These are phyloP conservation scores for Leucoma salicis DNA, from an alignment of 2,888 invertebrate genomes.

Conservation along the genomic window DNA sequence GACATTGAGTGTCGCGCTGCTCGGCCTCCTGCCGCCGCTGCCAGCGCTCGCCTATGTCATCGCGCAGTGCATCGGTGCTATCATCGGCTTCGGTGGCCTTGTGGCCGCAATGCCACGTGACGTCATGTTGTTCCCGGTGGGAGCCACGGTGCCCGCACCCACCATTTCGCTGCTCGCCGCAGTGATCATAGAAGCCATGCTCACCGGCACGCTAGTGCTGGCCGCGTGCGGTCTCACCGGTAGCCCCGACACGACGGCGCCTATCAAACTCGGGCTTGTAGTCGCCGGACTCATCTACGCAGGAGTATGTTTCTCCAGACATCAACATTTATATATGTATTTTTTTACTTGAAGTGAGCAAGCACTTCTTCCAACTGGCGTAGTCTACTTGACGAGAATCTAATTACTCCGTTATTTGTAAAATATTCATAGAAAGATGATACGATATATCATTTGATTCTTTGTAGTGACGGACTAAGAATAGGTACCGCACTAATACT, in stretches of 20 bases:
- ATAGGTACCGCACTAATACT: no score
- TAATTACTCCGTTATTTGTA: no score
- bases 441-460: no score
- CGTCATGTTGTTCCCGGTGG: constrained; percentile 12
- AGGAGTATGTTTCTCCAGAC: constrained; percentile 46
- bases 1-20: constrained; percentile 84
- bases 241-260: constrained; percentile 38
- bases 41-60: constrained; percentile 47
- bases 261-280: constrained; percentile 64
- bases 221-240: constrained; percentile 56
- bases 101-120: constrained; percentile 36
- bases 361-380: no score
- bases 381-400: no score
- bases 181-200: constrained; percentile 45
- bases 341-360: no score
- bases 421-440: no score
- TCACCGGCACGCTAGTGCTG: constrained; percentile 54
- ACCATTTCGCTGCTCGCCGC: constrained; percentile 36
- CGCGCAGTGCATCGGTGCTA: constrained; percentile 57
- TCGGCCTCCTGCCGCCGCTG: constrained; percentile 68
- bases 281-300: constrained; percentile 64
- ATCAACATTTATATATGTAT: no score
- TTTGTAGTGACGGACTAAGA: no score
- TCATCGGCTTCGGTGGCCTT: constrained; percentile 53
- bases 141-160: constrained; percentile 36